Evolutionary conservation across 2,113 vertebrate genomes (phyloP), one percentile per base, ranked within the genome.

Genomic region (Empidonax traillii): DNA sequence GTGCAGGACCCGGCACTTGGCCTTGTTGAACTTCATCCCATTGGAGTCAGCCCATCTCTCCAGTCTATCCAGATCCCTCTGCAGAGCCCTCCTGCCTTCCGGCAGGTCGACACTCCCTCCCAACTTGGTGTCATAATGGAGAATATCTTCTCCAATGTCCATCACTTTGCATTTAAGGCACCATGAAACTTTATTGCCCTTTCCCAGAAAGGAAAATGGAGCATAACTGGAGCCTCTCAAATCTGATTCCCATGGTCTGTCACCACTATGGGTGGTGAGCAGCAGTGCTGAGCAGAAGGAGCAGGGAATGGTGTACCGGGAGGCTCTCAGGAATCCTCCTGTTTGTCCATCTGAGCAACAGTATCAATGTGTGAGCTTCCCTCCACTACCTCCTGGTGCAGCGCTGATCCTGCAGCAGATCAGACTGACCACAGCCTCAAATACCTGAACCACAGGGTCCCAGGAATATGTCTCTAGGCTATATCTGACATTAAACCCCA

Each of bases 361-460:
- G 18, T 1, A 7, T 3, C 41, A 11, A 4, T 20, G 33, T 5
- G 13, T 19, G 56, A 75, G 27, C n/a, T 14, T 7, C 3, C 2
- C 14, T 62, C 6, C 33, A 33, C 0, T 1, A 5, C 28, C 68
- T 46, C 0, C 11, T 44, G 4, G 16, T 1, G 18, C 3, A 56
- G 28, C 2, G 25, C 78, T 20, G 10, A 25, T 37, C 27, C 35
- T 2, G 4, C n/a, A 69, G 82, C 53, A 33, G 25, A 4, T 5
- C 27, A 43, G 53, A 1, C 24, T 46, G 28, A 65, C 3, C 56
- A 12, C n/a, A 61, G 49, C 23, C 59, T 52, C 6, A 8, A 31
- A 31, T 3, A 21, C 22, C 51, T 10, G 39, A 51, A 9, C 5
- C 27, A 17, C 14, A 2, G 12, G 20, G 13, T 61, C 43, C 25